Evolutionary conservation across 2,113 vertebrate species (phyloP).

Genomic region (Cyprinodon tularosa): DNA sequence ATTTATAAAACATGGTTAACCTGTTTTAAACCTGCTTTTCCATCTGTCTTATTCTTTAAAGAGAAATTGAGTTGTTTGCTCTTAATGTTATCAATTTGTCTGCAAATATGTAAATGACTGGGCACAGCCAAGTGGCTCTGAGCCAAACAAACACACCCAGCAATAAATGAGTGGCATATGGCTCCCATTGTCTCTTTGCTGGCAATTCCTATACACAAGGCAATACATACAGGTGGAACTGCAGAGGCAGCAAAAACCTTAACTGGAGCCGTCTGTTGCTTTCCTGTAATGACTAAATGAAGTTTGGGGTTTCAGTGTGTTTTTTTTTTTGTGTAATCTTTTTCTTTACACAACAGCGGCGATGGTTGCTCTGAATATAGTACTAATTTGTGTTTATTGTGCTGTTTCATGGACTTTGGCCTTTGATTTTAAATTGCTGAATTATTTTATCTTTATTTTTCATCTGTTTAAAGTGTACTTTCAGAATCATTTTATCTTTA

Average conservation of each 20-base stretch:
- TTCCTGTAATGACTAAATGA: slow-evolving; percentile 68
- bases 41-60: slow-evolving; percentile 1
- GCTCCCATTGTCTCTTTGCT: slow-evolving; percentile 68
- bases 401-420: not conserved
- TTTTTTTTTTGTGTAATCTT: slow-evolving; percentile 30
- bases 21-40: slow-evolving; percentile 11
- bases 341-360: slow-evolving; percentile 9
- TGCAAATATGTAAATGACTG: slow-evolving; percentile 75
- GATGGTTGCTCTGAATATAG: slow-evolving; percentile 22
- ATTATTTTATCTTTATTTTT: slow-evolving; percentile 35
- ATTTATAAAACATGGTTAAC: slow-evolving; percentile 2
- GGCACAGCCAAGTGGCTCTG: slow-evolving; percentile 60
- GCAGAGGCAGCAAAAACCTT: slow-evolving; percentile 73
- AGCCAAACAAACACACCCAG: slow-evolving; percentile 32
- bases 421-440: slow-evolving; percentile 30
- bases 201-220: slow-evolving; percentile 72
- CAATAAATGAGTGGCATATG: slow-evolving; percentile 77
- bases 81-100: slow-evolving; percentile 55
- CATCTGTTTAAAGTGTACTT: slow-evolving; percentile 23
- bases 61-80: slow-evolving; percentile 11
- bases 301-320: slow-evolving; percentile 59
- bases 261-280: slow-evolving; percentile 65
- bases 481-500: slow-evolving; percentile 34
- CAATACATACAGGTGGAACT: slow-evolving; percentile 74
- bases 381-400: slow-evolving; percentile 18